Percentiles rank a stretch among this genome's conserved stretches.
Evolutionary conservation across 2,888 invertebrate genomes (phyloP).

Genomic region (Watsonalla cultraria): DNA sequence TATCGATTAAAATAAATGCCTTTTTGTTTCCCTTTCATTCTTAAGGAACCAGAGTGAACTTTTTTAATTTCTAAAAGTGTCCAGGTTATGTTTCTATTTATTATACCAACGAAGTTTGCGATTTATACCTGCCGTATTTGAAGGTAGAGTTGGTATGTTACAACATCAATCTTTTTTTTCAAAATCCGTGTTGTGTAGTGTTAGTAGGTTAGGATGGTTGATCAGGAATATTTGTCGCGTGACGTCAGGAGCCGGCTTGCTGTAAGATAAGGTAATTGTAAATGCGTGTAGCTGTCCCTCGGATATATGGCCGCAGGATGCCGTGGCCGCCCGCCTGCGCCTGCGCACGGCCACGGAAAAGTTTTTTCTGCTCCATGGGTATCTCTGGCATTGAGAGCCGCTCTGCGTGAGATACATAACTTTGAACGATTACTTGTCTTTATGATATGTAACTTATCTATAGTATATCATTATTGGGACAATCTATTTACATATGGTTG

Average conservation of each 20-base stretch:
- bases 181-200: not conserved
- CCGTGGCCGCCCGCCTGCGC: slow-evolving; percentile 14
- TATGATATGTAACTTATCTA: not conserved
- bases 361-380: not conserved
- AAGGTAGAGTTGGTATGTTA: too few species aligned
- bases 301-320: slow-evolving; percentile 53
- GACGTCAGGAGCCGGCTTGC: slow-evolving; percentile 60
- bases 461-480: not conserved
- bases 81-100: too few species aligned
- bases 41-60: not conserved
- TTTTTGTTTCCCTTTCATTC: slow-evolving; percentile 18
- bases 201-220: slow-evolving; percentile 16
- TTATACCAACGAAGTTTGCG: too few species aligned
- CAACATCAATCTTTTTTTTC: too few species aligned
- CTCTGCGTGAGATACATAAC: not conserved
- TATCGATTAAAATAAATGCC: slow-evolving; percentile 49
- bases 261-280: slow-evolving; percentile 70
- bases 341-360: not conserved
- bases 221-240: slow-evolving; percentile 65
- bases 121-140: too few species aligned
- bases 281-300: slow-evolving; percentile 68
- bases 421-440: not conserved
- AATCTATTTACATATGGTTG: not conserved
- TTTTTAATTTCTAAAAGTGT: too few species aligned
- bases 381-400: not conserved